Base-by-base conservation (phyloP, 1,140 invertebrate genomes). In the Asbolus verrucosus region DNA sequence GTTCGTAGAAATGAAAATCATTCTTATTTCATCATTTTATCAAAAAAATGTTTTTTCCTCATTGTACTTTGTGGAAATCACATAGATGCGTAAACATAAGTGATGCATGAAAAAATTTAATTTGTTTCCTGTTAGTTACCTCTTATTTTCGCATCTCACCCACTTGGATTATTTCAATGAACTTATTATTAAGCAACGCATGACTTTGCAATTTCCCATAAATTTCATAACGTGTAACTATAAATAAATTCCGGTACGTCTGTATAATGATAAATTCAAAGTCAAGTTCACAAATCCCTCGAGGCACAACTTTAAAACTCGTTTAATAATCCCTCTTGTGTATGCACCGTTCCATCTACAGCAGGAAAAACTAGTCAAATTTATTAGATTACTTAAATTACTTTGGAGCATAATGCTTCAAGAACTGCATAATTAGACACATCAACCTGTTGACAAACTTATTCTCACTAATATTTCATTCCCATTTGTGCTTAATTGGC, bases 281-380 rank as follows among this genome's bases (percentile, higher is more conserved):
- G 61, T 65, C 61, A 65, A 65, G 61, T 65, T 65, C 36, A 65
- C 36, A 65, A 43, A 19, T 39, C 21, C 61, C 61, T 33, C 16
- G 11, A 24, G 16, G 61, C 36, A 11, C 21, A 21, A 65, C 61
- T 41, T 41, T 24, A 39, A 65, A 65, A 65, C 61, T 65, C 27
- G 61, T 65, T 41, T 65, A n/a, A 65, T 39, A 65, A 39, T 9
- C 59, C 14, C 19, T 9, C 6, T 14, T 36, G 60, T 21, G 31
- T 63, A 38, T 65, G 61, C 39, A 65, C 9, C 21, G 61, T 54
- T 27, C 27, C 21, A 21, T 21, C 21, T 50, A 50, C 43, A 11
- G 1, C 6, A 21, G 16, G 21, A 54, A 54, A 54, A 54, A 54
- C 46, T 54, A 54, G 46, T 54, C 21, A 6, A 14, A 54, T 54